Conservation (phyloP, 1,140 invertebrate species). For the Oncopeltus fasciatus region DNA sequence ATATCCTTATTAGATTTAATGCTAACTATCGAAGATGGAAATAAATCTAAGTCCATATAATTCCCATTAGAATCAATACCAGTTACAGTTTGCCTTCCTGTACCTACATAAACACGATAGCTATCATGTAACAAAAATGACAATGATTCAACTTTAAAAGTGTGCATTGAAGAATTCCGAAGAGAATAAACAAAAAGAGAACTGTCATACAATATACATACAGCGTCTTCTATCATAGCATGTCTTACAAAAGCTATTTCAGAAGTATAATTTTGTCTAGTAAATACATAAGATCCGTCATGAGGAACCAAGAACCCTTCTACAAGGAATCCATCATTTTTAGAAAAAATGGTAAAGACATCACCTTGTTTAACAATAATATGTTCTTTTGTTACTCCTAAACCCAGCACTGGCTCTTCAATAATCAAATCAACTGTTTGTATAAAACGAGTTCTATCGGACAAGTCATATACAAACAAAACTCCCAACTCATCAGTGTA, state of each 20-base stretch:
- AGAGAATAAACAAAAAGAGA: not conserved
- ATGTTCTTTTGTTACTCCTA: not conserved
- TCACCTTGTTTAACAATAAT: not conserved
- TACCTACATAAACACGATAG: not conserved
- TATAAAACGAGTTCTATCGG: not conserved
- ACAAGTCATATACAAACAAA: not conserved
- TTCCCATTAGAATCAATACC: not conserved
- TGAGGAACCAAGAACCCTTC: not conserved
- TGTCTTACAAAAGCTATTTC: not conserved
- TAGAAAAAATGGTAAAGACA: not conserved
- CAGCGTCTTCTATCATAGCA: not conserved
- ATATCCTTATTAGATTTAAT: conserved; percentile 1
- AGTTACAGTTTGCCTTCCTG: not conserved
- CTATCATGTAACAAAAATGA: not conserved
- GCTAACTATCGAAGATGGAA: not conserved
- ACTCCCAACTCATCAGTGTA: not conserved
- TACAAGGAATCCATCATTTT: not conserved
- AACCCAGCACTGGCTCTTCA: not conserved
- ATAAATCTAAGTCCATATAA: not conserved
- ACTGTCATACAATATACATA: not conserved
- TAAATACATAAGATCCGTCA: not conserved
- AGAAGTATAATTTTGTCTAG: not conserved
- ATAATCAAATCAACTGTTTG: not conserved
- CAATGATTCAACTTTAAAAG: not conserved
- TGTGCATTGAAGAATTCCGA: not conserved